Conservation (phyloP, 23 tunicate genomes). For the Halocynthia roretzi region DNA sequence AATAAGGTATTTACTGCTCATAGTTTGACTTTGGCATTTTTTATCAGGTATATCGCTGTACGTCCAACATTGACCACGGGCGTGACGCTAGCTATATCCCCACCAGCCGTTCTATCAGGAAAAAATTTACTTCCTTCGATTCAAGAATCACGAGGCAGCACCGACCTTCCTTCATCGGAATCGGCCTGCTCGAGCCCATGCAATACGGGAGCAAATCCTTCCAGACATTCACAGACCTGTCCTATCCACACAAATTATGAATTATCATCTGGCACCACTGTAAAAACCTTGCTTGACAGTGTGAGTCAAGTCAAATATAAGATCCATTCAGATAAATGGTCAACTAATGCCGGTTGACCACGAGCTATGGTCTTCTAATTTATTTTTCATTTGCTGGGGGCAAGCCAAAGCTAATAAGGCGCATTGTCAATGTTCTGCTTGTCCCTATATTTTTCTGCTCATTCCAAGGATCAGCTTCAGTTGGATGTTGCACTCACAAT, state of each 20-base stretch:
- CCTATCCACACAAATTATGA: slow-evolving; percentile 7
- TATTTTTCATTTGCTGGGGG: no score
- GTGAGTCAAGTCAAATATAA: slow-evolving; percentile 1
- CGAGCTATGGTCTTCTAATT: no score
- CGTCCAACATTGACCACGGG: slow-evolving; percentile 12
- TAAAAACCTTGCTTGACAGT: slow-evolving; percentile 7
- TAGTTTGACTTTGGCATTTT: background rate
- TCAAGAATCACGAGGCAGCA: background rate
- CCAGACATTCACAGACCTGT: slow-evolving; percentile 12
- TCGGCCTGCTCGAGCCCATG: background rate
- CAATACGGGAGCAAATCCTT: background rate
- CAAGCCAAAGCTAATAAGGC: no score
- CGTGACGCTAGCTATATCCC: slow-evolving; percentile 12
- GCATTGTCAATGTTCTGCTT: no score
- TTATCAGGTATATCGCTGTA: slow-evolving; percentile 14
- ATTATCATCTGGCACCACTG: slow-evolving; percentile 14
- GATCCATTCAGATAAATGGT: slow-evolving; percentile 14
- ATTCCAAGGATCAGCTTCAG: no score
- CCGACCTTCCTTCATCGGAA: background rate
- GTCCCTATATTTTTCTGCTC: no score
- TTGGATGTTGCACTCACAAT: no score
- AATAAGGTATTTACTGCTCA: background rate
- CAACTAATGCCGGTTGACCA: no score
- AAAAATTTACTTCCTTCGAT: slow-evolving; percentile 18
- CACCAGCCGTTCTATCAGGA: slow-evolving; percentile 21